Base-by-base conservation (phyloP, 1,140 invertebrate genomes). In the Drosophila busckii region DNA sequence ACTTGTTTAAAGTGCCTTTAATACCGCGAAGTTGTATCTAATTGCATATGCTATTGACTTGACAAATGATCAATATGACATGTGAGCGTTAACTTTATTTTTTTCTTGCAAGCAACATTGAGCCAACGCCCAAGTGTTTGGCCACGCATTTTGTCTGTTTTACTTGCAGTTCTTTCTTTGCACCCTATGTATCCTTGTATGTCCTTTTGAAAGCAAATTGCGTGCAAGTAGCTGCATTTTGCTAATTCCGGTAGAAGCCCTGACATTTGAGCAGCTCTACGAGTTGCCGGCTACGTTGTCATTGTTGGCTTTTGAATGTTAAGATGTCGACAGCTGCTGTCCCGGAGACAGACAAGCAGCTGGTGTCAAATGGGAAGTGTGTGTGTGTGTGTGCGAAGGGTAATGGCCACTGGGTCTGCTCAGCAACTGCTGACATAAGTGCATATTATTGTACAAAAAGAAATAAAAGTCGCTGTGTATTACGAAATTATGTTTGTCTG, bases 261-360 rank as follows among this genome's bases (percentile, higher is more conserved):
- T 73, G 69, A 75, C 69, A 60, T 75, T 73, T 48, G 59, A 68
- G 49, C 58, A 59, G 63, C 42, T 68, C 49, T 48, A 32, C 12
- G 13, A 25, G 40, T 40, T 28, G 19, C 22, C 19, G 5, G 17
- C 20, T 44, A 46, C 69, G 70, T 68, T 75, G 64, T 69, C 70
- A 75, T 75, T 75, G 70, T 69, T 75, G 70, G 70, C 70, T 75
- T 75, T 75, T 75, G 69, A 75, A 75, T 75, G 70, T 75, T 75
- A 75, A 75, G 70, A 75, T 75, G 70, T 75, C 70, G 70, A 75
- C 70, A 75, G 70, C 70, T 73, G 70, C 40, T 37, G 40, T 28
- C 19, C 22, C 26, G 28, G 40, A 50, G 69, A 34, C 37, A 35
- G 42, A 53, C 53, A 53, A 58, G 48, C 70, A 75, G 48, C 70